phyloP scores from a whole-genome alignment of 2,888 invertebrate species.

The Lutraria lutraria region DNA sequence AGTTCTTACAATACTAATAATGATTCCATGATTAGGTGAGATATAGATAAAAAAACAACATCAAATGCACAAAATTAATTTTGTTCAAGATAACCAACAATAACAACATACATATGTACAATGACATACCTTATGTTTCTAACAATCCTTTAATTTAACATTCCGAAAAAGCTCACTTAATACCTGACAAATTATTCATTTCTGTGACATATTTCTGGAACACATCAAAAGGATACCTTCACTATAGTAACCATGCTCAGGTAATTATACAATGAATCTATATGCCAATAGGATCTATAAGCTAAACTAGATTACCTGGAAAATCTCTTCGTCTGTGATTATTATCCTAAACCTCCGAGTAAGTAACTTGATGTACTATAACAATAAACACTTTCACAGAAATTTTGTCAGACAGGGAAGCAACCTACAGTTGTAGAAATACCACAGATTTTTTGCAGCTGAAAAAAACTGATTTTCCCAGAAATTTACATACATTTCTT shows the following conservation, averaged over 20 bases:
- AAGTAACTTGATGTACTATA: neutral
- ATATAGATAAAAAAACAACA: too few species aligned
- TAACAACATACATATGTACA: neutral
- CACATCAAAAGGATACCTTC: neutral
- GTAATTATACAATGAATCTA: conserved; percentile 18
- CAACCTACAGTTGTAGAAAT: neutral
- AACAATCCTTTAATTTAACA: conserved; percentile 1
- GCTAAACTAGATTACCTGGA: conserved; percentile 16
- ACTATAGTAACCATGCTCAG: neutral
- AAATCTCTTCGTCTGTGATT: neutral
- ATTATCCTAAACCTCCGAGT: neutral
- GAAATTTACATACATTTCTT: neutral
- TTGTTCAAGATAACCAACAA: too few species aligned
- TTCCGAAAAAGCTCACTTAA: neutral
- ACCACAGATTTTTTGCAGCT: neutral
- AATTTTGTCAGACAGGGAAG: conserved; percentile 5
- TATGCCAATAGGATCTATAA: neutral
- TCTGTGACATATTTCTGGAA: conserved; percentile 23
- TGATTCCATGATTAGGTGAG: too few species aligned
- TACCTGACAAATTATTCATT: conserved; percentile 22
- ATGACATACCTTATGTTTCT: neutral
- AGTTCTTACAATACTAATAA: too few species aligned
- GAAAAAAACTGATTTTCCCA: neutral
- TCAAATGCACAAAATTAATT: too few species aligned
- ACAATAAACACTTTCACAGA: neutral